Conservation (phyloP, 2,888 invertebrate genomes). For the Drosophila diplacantha region DNA sequence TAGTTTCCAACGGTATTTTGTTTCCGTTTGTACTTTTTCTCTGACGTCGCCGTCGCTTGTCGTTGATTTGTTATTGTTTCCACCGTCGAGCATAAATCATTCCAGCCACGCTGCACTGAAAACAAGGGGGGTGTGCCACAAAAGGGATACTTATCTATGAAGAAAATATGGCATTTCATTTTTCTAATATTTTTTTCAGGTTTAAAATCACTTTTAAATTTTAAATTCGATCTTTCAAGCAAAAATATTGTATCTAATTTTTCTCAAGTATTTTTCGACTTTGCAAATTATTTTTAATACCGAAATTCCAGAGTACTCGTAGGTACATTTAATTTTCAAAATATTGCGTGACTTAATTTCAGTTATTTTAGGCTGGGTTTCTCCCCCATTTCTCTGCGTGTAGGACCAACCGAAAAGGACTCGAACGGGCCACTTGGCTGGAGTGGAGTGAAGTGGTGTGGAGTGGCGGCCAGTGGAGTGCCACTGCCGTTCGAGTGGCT, state of each 20-base stretch:
- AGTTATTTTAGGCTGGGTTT: no score
- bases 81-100: conserved; percentile 73
- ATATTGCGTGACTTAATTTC: no score
- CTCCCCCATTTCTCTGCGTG: not conserved
- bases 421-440: conserved; percentile 51
- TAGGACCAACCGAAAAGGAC: conserved; percentile 5
- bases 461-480: conserved; percentile 5
- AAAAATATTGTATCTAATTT: no score
- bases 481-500: conserved; percentile 13
- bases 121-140: not conserved
- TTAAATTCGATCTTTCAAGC: no score
- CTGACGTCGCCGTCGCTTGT: conserved; percentile 50
- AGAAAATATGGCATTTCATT: not conserved
- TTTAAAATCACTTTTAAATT: not conserved
- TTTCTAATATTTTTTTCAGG: not conserved
- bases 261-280: no score
- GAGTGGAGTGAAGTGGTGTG: conserved; percentile 1
- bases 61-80: conserved; percentile 69
- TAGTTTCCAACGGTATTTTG: conserved; percentile 76
- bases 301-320: no score
- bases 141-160: not conserved
- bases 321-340: not conserved
- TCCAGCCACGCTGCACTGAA: conserved; percentile 11
- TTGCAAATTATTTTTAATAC: no score
- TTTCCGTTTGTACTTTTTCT: conserved; percentile 73